These are phyloP conservation scores for Leptarthrus brevirostris DNA, from an alignment of 2,888 invertebrate species.

Conservation along the genomic window DNA sequence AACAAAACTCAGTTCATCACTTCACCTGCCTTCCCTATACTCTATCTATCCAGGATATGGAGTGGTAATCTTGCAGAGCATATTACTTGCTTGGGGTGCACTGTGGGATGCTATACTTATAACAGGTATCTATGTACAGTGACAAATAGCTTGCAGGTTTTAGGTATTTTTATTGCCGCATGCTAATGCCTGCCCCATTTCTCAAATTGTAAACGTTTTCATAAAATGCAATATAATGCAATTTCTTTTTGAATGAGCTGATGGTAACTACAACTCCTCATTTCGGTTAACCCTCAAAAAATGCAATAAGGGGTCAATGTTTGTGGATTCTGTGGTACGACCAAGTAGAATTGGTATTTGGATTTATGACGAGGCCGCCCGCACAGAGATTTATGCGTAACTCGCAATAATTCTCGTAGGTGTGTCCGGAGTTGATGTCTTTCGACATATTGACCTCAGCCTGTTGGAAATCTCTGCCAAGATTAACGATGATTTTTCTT, in stretches of 20 bases:
- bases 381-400: background rate
- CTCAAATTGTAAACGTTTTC: background rate
- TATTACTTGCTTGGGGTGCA: background rate
- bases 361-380: conserved; percentile 17
- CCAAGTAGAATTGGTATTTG: background rate
- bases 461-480: conserved; percentile 34
- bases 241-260: too few species aligned
- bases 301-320: background rate
- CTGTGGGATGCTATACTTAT: background rate
- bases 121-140: conserved; percentile 7
- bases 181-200: conserved; percentile 13
- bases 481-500: conserved; percentile 41
- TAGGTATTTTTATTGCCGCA: conserved; percentile 9
- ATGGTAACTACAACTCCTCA: too few species aligned
- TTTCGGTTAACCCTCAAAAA: too few species aligned
- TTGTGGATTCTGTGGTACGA: background rate
- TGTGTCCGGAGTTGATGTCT: conserved; percentile 36
- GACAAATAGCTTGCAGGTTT: conserved; percentile 30
- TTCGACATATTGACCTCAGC: conserved; percentile 40
- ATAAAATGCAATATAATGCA: background rate
- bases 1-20: conserved; percentile 44
- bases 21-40: conserved; percentile 4
- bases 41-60: background rate
- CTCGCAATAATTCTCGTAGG: conserved; percentile 17
- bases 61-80: conserved; percentile 1